Evolutionary conservation across 2,113 vertebrate genomes (phyloP), one percentile per base, ranked within the genome.

Genomic region (Polypterus senegalus): DNA sequence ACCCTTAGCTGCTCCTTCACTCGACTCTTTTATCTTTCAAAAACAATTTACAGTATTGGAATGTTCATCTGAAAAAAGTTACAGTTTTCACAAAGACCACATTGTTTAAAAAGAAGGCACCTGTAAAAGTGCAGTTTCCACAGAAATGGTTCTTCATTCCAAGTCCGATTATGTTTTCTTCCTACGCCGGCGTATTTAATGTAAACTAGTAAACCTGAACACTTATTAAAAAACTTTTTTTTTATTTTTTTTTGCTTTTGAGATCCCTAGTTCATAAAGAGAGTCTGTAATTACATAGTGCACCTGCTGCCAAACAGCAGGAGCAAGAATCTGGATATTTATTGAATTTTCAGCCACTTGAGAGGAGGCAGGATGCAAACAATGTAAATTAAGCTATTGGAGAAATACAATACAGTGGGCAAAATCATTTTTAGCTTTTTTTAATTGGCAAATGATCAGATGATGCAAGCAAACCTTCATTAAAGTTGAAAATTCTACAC

Each of bases 371-470:
- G 67, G 73, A 77, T 76, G 66, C 78, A 70, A 73, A 70, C 68
- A 61, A 71, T 71, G 59, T 68, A 73, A 74, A 77, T 77, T 68
- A 72, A 78, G 76, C 54, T 65, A 54, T 11, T 11, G 46, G 11
- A 51, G 63, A 75, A 84, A 85, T 72, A 65, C 46, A 75, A 83
- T 82, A 77, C 76, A 75, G 78, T 71, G 75, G 77, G 70, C 73
- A 69, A 73, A 59, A 62, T 56, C 60, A 67, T 72, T 80, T 76
- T 74, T 76, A 79, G 79, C 76, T 70, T 71, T 72, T 81, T 81
- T 82, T 86, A 87, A 88, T 84, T 87, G 81, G 70, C 65, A 72
- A 68, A 69, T 71, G 82, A 78, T 79, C 74, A 71, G 77, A 73
- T 73, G 76, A 73, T 71, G 59, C 5, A 73, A 70, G 60, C 53